These are phyloP conservation scores for Mimachlamys varia DNA, from an alignment of 2,888 invertebrate species.

Conservation along the genomic window DNA sequence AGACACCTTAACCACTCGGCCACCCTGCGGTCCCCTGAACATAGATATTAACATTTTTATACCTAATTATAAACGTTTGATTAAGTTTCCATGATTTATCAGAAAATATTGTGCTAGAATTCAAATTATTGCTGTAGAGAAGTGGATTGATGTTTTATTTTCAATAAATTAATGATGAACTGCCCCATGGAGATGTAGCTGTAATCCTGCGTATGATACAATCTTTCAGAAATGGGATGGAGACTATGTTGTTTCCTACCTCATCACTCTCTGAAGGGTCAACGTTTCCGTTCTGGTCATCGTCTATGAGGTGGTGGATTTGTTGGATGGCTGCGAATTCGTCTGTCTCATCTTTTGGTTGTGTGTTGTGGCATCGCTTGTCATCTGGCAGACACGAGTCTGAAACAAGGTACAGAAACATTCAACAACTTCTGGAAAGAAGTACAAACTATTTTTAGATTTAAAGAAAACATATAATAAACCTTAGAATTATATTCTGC, in stretches of 20 bases:
- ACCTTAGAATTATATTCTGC: no score
- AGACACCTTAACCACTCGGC: no score
- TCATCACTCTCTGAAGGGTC: slow-evolving; percentile 96
- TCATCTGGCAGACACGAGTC: background rate
- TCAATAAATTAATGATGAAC: no score
- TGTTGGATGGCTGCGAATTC: slow-evolving; percentile 91
- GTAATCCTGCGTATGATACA: background rate
- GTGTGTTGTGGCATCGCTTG: background rate
- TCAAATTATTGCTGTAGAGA: no score
- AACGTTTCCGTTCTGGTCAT: slow-evolving; percentile 98
- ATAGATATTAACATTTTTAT: no score
- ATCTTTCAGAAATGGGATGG: background rate
- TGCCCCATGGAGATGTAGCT: no score
- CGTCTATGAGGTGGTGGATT: slow-evolving; percentile 96
- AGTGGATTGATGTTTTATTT: no score
- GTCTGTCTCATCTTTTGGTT: background rate
- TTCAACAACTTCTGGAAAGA: background rate
- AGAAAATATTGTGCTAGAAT: no score
- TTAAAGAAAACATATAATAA: no score
- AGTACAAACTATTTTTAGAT: background rate
- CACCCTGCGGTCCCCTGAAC: no score
- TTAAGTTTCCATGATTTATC: no score
- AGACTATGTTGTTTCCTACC: slow-evolving; percentile 53
- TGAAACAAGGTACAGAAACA: background rate
- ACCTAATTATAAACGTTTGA: no score